Evolutionary conservation across 1,140 invertebrate genomes (phyloP), one percentile per base, ranked within the genome.

Genomic region (Magallana ariakensis): DNA sequence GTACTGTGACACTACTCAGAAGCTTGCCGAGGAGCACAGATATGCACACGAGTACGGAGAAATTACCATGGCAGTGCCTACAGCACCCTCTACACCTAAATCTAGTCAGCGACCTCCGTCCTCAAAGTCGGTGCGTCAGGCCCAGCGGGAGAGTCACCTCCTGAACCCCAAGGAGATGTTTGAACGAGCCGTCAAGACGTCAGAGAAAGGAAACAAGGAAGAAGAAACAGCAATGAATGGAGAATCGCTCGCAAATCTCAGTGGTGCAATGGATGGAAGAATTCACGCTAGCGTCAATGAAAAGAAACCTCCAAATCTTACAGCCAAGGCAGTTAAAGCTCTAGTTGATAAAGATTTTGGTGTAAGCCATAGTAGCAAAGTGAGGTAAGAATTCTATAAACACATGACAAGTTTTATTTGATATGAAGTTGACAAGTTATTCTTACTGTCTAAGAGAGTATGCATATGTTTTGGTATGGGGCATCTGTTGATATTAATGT

Each of bases 21-120:
- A 90, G 60, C 84, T 92, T 80, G 93, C 93, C 19, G 90, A 91
- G 4, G 92, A 94, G 46, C 88, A 92, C 85, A 88, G 93, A 19
- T 92, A 91, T 83, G 87, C 91, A 11, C 93, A 94, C 86, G 93
- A 94, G 85, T 93, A 93, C 87, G 93, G 93, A 56, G 92, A 93
- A 19, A 83, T 93, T 11, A 86, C 90, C 6, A 84, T 91, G 53
- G 81, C 87, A 60, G 85, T 90, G 58, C 90, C 89, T 85, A 88
- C 89, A 83, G 87, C 89, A 6, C 89, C 90, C 55, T 84, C 87
- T n/a, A 88, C 85, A 55, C 87, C 90, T 53, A 91, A 89, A 66
- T 89, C 91, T 26, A 85, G 22, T 57, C 70, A 87, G 10, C 85
- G 85, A 19, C 89, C 89, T 11, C 16, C 87, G 53, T 91, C 91